Percentiles rank a stretch among this genome's conserved stretches.
phyloP scores from a whole-genome alignment of 1,140 invertebrate species.

The Trichoplusia ni region DNA sequence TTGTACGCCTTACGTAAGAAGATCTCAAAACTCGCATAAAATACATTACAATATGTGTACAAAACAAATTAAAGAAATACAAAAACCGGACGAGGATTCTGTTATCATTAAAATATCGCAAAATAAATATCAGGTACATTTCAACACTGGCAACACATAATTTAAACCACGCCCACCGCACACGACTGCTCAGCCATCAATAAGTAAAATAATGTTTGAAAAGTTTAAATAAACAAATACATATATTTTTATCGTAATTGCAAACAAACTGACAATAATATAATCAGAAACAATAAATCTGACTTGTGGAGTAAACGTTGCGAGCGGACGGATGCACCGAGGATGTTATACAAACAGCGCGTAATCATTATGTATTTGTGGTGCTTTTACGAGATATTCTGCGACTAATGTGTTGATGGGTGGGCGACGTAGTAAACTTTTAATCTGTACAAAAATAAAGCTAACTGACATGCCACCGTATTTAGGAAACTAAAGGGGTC shows the following conservation, averaged over 20 bases:
- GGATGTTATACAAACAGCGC: too few relatives aligned
- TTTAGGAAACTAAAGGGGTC: too few relatives aligned
- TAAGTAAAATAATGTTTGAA: conserved; percentile 24
- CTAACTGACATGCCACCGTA: too few relatives aligned
- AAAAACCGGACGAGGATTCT: neutral
- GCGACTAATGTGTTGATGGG: too few relatives aligned
- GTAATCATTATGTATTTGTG: too few relatives aligned
- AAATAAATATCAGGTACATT: neutral
- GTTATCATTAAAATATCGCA: conserved; percentile 1
- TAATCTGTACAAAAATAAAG: too few relatives aligned
- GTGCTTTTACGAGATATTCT: too few relatives aligned
- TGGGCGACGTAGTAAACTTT: too few relatives aligned
- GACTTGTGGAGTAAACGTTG: conserved; percentile 8
- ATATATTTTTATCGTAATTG: conserved; percentile 21
- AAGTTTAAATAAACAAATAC: neutral
- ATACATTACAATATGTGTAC: neutral
- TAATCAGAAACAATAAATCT: conserved; percentile 25
- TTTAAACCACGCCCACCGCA: neutral
- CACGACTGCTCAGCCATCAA: conserved; percentile 4
- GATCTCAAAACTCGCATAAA: neutral
- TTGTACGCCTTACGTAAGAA: neutral
- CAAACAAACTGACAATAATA: conserved; percentile 25
- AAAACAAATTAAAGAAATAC: neutral
- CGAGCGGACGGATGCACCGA: neutral
- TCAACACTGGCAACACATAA: neutral